Percentiles rank a stretch among this genome's conserved stretches.
Evolutionary conservation across 2,888 invertebrate genomes (phyloP).

Genomic region (Stratiomys singularior): DNA sequence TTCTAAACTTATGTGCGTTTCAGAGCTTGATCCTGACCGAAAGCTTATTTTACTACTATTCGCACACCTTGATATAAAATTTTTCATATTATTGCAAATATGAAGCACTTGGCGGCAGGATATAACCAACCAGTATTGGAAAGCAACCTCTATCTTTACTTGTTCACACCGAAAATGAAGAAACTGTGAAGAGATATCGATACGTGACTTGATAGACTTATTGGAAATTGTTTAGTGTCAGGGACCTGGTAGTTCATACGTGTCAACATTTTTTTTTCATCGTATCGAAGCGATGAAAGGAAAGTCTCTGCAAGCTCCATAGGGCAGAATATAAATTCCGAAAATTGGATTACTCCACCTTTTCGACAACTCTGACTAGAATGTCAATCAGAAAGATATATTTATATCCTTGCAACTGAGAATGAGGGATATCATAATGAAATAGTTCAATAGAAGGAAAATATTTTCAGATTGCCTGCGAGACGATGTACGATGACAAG

Average conservation of each 20-base stretch:
- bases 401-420: not conserved
- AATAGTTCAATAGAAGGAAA: too few species aligned
- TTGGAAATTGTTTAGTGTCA: constrained; percentile 44
- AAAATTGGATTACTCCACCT: constrained; percentile 45
- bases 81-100: too few species aligned
- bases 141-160: not conserved
- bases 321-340: constrained; percentile 9
- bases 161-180: not conserved
- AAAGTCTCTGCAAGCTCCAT: not conserved
- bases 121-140: not conserved
- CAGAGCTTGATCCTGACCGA: too few species aligned
- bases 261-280: constrained; percentile 9
- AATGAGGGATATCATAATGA: too few species aligned
- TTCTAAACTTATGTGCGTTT: too few species aligned
- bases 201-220: constrained; percentile 45
- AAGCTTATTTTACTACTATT: too few species aligned
- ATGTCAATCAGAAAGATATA: constrained; percentile 34
- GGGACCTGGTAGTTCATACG: constrained; percentile 32
- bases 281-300: not conserved
- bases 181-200: constrained; percentile 15
- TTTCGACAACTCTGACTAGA: constrained; percentile 39
- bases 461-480: too few species aligned
- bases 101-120: too few species aligned
- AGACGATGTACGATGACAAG: too few species aligned
- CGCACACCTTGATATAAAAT: too few species aligned